Conservation (phyloP, 2,888 invertebrate genomes). For the Heteromurus nitidus region DNA sequence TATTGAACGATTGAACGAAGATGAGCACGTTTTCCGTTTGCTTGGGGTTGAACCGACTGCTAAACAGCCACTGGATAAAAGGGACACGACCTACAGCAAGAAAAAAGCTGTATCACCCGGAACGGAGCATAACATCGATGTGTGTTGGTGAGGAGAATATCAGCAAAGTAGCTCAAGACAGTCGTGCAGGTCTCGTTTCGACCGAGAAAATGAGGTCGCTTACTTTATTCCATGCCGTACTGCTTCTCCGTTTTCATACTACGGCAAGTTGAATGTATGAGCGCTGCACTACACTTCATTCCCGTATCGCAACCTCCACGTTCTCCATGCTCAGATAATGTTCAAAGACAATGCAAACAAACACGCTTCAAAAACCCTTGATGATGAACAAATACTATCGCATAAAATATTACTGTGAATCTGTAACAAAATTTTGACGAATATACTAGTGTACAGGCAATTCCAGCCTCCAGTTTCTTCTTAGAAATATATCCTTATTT, state of each 20-base stretch:
- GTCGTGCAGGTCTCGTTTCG: constrained; percentile 58
- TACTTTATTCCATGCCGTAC: constrained; percentile 50
- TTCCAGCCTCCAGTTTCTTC: too few relatives aligned
- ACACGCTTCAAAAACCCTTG: too few relatives aligned
- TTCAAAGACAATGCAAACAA: too few relatives aligned
- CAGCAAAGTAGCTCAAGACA: constrained; percentile 32
- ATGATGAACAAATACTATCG: too few relatives aligned
- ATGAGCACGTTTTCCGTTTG: constrained; percentile 40
- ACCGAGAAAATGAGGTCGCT: constrained; percentile 66
- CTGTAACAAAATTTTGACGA: too few relatives aligned
- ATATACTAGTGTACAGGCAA: too few relatives aligned
- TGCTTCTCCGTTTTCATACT: constrained; percentile 24
- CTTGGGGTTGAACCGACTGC: constrained; percentile 65
- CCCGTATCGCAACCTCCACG: not conserved
- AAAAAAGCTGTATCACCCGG: constrained; percentile 61
- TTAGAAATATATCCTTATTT: too few relatives aligned
- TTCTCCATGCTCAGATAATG: not conserved
- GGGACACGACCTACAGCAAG: constrained; percentile 71
- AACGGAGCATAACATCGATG: constrained; percentile 36
- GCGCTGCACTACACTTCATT: too few relatives aligned
- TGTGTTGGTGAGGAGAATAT: constrained; percentile 18
- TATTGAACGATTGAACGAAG: constrained; percentile 16
- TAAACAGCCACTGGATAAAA: constrained; percentile 66
- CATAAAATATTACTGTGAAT: too few relatives aligned
- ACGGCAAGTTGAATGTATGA: too few relatives aligned